A percentile compares a stretch with the other conserved stretches of the same genome.
Evolutionary conservation across 2,888 invertebrate species (phyloP).

Genomic region (Perithous albicinctus): DNA sequence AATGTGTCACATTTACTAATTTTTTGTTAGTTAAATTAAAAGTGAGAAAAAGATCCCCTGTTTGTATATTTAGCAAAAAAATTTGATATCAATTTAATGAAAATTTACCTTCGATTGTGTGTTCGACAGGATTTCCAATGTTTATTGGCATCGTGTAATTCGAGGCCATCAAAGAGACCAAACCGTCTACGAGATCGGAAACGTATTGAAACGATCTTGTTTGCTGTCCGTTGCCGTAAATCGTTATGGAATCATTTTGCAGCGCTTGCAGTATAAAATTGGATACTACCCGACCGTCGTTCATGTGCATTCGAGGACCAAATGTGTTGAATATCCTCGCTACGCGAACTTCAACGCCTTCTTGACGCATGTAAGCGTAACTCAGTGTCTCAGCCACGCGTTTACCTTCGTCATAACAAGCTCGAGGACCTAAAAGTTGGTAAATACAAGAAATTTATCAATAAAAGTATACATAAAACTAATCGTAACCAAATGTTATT

Average conservation of each 20-base stretch:
- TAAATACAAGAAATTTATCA: constrained; percentile 49
- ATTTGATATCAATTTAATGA: too few relatives aligned
- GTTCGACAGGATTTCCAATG: constrained; percentile 99
- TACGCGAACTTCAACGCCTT: constrained; percentile 96
- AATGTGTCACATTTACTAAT: too few relatives aligned
- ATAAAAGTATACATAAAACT: constrained; percentile 1
- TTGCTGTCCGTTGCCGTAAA: constrained; percentile 95
- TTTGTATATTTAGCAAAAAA: too few relatives aligned
- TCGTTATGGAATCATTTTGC: constrained; percentile 96
- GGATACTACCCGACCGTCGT: constrained; percentile 99
- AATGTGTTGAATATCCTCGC: constrained; percentile 99
- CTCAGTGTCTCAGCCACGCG: constrained; percentile 97
- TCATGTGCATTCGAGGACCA: constrained; percentile 99
- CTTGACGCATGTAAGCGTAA: constrained; percentile 99
- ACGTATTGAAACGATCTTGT: constrained; percentile 99
- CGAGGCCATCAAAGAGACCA: constrained; percentile 96
- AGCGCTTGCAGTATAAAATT: constrained; percentile 99
- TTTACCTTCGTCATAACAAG: constrained; percentile 99
- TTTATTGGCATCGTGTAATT: constrained; percentile 97
- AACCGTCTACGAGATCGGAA: constrained; percentile 97
- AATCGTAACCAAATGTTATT: too few relatives aligned
- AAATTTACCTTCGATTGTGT: constrained; percentile 94
- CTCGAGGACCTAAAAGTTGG: constrained; percentile 90
- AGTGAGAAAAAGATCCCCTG: too few relatives aligned
- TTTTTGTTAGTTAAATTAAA: too few relatives aligned